Evolutionary conservation across 2,888 invertebrate species (phyloP), one percentile per base, ranked within the genome.

Genomic region (Capitulum mitella): DNA sequence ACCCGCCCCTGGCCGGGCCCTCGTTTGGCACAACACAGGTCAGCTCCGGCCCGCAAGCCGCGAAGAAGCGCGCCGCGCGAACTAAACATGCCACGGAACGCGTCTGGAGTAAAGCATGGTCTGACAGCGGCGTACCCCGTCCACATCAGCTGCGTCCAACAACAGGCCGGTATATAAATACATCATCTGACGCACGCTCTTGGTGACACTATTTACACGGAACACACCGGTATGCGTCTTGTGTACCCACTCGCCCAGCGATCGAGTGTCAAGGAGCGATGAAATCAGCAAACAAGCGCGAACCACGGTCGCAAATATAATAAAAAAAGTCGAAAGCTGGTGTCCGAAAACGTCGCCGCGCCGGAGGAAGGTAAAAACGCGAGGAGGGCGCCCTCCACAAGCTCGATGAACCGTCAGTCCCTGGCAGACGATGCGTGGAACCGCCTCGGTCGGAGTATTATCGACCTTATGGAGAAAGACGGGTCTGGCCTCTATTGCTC

Each of bases 1-100:
- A n/a, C n/a, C n/a, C n/a, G n/a, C n/a, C n/a, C n/a, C n/a, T n/a
- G n/a, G n/a, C n/a, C n/a, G n/a, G n/a, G 34, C 26, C 70, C 40
- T 0, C 12, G 6, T 70, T 70, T 70, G 70, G 70, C 70, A 70
- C 70, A 40, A 70, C 37, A 70, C 70, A 40, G 37, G 70, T 64
- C 40, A 26, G 37, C 40, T 40, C 70, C 22, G 14, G 70, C 1
- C 14, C 6, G 26, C 26, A 26, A 37, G 70, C 70, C 37, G 40
- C 70, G 6, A 8, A 37, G 40, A 37, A 70, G 40, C 26, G 29
- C 64, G 19, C 16, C 5, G 6, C 64, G 34, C 34, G 16, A 64
- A 64, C 32, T 34, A 64, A 64, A 19, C 64, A 64, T 19, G 29
- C 64, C 19, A 29, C 12, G 58, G 10, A 32, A 14, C 10, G 6